Evolutionary conservation across 2,797 vertebrate species (phyloP), one percentile per base, ranked within the genome.

Genomic region (Cynodonichthys magdalenae): DNA sequence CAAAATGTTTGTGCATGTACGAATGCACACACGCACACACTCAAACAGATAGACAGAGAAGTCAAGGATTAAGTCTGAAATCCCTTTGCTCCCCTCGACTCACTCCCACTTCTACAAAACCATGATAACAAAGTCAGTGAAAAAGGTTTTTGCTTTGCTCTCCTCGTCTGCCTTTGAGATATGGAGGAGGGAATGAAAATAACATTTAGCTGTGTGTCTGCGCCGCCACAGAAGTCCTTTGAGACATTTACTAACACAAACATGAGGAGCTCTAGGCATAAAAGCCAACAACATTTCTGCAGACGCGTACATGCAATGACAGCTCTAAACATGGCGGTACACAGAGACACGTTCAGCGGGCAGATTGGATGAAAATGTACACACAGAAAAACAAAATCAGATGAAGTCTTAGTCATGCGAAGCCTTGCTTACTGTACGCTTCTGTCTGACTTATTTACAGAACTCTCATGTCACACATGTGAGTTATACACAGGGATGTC

Each of bases 61-160:
- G 54, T 68, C 57, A 62, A 74, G 66, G 80, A 84, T 83, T 71
- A 80, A 29, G 29, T 53, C 3, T 51, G 60, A 73, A 77, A 77
- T 71, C 50, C 53, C 39, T 55, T 44, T 2, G 8, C 36, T 59
- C 18, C 27, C 59, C 48, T 50, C 36, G 31, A 47, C 36, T 41
- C 52, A 17, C 48, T 46, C 28, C 57, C 53, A 6, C 62, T 59
- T 63, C 31, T 48, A 53, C 53, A 31, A 57, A 27, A 51, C 45
- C 77, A 55, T 66, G 68, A 63, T 75, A 67, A 72, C 14, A 20
- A 20, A 50, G 67, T 64, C 24, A 50, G 56, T 31, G 54, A 60
- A 69, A 65, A 52, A 77, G 50, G 63, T 71, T 82, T 39, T 72
- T 73, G 63, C 82, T 58, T 70, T 15, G 63, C 65, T 51, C 56